Percentiles rank a stretch among this genome's conserved stretches.
phyloP scores from a whole-genome alignment of 2,888 invertebrate genomes.

The Plebejus melissa region DNA sequence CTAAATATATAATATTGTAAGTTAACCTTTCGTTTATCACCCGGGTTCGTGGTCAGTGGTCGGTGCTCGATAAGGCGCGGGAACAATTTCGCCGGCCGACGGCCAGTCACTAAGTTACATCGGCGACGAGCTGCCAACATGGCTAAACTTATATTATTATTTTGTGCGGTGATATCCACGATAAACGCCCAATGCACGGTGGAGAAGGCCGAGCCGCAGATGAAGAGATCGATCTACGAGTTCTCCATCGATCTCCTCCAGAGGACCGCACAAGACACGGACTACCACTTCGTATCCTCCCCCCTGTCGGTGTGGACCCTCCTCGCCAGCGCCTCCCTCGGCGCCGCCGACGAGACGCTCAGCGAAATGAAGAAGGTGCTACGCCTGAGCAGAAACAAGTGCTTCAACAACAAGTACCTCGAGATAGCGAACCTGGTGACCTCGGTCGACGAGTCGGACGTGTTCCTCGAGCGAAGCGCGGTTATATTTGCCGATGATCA shows the following conservation, averaged over 20 bases:
- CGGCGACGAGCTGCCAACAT: constrained; percentile 35
- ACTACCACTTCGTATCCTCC: constrained; percentile 60
- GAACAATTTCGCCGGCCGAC: constrained; percentile 28
- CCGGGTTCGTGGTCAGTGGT: constrained; percentile 27
- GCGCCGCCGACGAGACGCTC: constrained; percentile 52
- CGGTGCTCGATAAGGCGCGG: constrained; percentile 6
- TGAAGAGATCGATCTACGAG: constrained; percentile 44
- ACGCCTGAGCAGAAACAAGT: constrained; percentile 48
- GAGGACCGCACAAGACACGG: constrained; percentile 50
- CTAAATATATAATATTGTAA: constrained; percentile 21
- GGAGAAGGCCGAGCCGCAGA: constrained; percentile 36
- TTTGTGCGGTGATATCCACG: constrained; percentile 38
- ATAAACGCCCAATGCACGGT: constrained; percentile 41
- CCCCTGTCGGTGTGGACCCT: constrained; percentile 61
- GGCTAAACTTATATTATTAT: constrained; percentile 36
- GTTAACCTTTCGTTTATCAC: constrained; percentile 24
- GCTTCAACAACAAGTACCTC: constrained; percentile 58
- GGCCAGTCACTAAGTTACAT: constrained; percentile 30
- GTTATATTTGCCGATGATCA: constrained; percentile 51
- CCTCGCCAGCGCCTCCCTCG: constrained; percentile 52
- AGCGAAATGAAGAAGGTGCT: constrained; percentile 51
- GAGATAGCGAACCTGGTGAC: constrained; percentile 46
- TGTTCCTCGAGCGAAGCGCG: constrained; percentile 52
- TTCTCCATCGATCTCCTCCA: constrained; percentile 41
- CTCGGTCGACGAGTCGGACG: constrained; percentile 36